A percentile compares a stretch with the other conserved stretches of the same genome.
Evolutionary conservation across 2,888 invertebrate genomes (phyloP).

Genomic region (Acrobeloides nanus): DNA sequence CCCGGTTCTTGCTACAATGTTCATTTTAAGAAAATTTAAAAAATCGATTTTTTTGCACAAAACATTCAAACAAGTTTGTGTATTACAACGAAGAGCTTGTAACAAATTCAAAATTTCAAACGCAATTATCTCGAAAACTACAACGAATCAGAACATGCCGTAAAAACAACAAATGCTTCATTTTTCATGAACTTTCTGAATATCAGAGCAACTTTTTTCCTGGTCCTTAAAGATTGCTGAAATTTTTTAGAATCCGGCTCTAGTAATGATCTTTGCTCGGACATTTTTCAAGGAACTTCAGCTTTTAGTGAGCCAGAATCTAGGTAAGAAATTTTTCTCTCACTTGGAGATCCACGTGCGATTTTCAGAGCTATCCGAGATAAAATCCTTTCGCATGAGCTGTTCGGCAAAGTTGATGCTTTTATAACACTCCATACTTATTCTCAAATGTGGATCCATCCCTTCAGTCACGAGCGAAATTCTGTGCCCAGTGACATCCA

Average conservation of each 20-base stretch:
- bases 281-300: conserved; percentile 46
- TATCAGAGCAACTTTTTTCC: too few relatives aligned
- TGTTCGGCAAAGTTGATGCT: conserved; percentile 46
- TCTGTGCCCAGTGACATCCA: conserved; percentile 46
- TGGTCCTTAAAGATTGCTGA: neutral
- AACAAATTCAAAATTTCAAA: conserved; percentile 23
- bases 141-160: too few relatives aligned
- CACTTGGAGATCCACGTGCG: conserved; percentile 3
- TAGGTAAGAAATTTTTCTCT: conserved; percentile 1
- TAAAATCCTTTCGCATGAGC: conserved; percentile 36
- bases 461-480: conserved; percentile 42
- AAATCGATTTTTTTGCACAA: too few relatives aligned
- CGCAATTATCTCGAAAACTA: too few relatives aligned
- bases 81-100: too few relatives aligned
- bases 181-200: too few relatives aligned
- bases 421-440: conserved; percentile 53
- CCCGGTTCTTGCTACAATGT: too few relatives aligned
- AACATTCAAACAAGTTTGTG: too few relatives aligned
- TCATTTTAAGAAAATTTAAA: too few relatives aligned
- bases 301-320: conserved; percentile 34
- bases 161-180: too few relatives aligned
- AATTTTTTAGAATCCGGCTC: conserved; percentile 39
- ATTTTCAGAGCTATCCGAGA: conserved; percentile 49
- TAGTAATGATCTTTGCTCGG: conserved; percentile 46
- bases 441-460: conserved; percentile 52